phyloP scores from a whole-genome alignment of 2,888 invertebrate genomes.

The Scrobipalpa costella region DNA sequence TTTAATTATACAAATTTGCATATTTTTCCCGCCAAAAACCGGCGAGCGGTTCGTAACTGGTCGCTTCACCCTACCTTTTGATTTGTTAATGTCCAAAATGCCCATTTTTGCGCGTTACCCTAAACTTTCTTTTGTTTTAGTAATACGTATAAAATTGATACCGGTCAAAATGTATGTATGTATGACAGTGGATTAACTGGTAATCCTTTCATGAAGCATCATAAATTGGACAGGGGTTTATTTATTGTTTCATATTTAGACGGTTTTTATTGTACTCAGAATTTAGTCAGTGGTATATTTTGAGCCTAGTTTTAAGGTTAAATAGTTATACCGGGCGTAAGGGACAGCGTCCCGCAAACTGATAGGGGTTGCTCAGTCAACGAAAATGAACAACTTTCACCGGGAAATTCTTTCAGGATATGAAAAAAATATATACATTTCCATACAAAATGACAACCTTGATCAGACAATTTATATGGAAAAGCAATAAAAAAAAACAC shows the following conservation, averaged over 20 bases:
- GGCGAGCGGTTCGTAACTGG: slow-evolving; percentile 45
- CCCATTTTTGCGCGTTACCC: slow-evolving; percentile 45
- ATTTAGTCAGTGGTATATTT: no score
- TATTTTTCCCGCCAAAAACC: slow-evolving; percentile 53
- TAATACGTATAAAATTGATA: slow-evolving; percentile 29
- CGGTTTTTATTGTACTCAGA: not conserved
- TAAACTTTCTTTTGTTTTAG: slow-evolving; percentile 38
- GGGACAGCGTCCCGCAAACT: no score
- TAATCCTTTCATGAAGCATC: slow-evolving; percentile 16
- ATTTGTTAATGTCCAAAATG: slow-evolving; percentile 54
- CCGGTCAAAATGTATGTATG: not conserved
- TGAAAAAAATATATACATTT: no score
- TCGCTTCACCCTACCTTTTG: slow-evolving; percentile 54
- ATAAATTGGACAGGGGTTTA: slow-evolving; percentile 21
- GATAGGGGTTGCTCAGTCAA: no score
- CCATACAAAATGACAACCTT: no score
- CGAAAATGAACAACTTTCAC: no score
- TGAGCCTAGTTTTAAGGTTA: no score
- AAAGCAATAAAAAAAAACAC: no score
- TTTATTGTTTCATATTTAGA: slow-evolving; percentile 10
- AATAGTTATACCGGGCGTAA: no score
- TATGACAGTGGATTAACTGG: not conserved
- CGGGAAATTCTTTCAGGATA: no score
- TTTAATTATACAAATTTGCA: slow-evolving; percentile 71
- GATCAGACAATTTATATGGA: no score